These are phyloP conservation scores for Ailurus styani DNA, from an alignment of 2,113 vertebrate genomes.

Conservation along the genomic window DNA sequence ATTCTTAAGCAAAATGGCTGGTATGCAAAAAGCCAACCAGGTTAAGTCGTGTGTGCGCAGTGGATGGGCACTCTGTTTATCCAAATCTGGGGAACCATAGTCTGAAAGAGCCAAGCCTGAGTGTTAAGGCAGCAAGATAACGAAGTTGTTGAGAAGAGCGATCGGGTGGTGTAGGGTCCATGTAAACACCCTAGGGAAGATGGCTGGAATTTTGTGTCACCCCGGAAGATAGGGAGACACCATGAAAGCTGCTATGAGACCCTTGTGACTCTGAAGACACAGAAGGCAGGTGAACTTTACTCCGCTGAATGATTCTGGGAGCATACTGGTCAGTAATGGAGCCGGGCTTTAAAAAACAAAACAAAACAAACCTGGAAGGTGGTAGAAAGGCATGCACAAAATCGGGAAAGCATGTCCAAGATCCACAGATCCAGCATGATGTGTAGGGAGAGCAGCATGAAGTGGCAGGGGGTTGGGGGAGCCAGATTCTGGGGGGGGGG, in stretches of 20 bases:
- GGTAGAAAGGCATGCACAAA: not conserved
- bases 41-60: not conserved
- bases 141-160: not conserved
- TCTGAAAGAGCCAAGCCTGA: not conserved
- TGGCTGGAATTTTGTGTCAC: not conserved
- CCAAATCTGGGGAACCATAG: not conserved
- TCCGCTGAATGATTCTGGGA: not conserved
- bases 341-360: not conserved
- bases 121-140: not conserved
- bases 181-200: not conserved
- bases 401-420: not conserved
- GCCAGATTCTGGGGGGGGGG: not conserved
- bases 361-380: not conserved
- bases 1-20: not conserved
- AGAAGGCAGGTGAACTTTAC: not conserved
- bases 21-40: not conserved
- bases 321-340: not conserved
- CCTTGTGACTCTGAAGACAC: not conserved
- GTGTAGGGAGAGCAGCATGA: no score
- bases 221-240: not conserved
- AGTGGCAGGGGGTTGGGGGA: not conserved
- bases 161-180: not conserved
- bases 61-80: not conserved
- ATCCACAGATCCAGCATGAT: not conserved
- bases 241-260: not conserved